Base-by-base conservation (phyloP, 2,888 invertebrate species). In the Volucella inanis region DNA sequence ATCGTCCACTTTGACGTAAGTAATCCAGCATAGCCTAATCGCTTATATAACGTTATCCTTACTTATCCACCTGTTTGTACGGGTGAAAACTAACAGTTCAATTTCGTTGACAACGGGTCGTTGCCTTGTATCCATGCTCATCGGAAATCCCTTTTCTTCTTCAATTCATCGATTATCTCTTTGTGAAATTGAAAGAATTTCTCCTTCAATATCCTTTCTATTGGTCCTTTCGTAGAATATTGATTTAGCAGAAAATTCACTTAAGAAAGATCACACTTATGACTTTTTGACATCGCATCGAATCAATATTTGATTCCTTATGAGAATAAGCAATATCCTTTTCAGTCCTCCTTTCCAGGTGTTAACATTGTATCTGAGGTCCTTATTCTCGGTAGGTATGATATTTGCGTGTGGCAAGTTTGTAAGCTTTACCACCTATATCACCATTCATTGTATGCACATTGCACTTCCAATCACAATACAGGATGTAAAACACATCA, bases 21-120 rank as follows among this genome's bases (percentile, higher is more conserved):
- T 55, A 50, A 77, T 77, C 68, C 55, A 3, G 31, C 62, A 55
- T 14, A 41, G 39, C 71, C 59, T 74, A 74, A 78, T 83, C 78
- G 57, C 64, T 83, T 65, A 47, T 71, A 72, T 65, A 78, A 83
- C 68, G 57, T 64, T 74, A 64, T 55, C 61, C 62, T 62, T 78
- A 68, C 74, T 83, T 78, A 74, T 74, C 52, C 78, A 74, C 74
- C 68, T 64, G n/a, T n/a, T n/a, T n/a, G 68, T 55, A 61, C 83
- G 70, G 71, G 71, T 79, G 71, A 72, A 67, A 72, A 79, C 71
- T 78, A 83, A 78, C 65, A 74, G 78, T 78, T 83, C 83, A 78
- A 83, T 83, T 78, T 78, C 68, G 57, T 68, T 78, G 78, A 78
- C 62, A 78, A 68, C 74, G 83, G 83, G 74, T 78, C 83, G 45